phyloP scores from a whole-genome alignment of 2,797 vertebrate genomes.

The Staurois parvus region DNA sequence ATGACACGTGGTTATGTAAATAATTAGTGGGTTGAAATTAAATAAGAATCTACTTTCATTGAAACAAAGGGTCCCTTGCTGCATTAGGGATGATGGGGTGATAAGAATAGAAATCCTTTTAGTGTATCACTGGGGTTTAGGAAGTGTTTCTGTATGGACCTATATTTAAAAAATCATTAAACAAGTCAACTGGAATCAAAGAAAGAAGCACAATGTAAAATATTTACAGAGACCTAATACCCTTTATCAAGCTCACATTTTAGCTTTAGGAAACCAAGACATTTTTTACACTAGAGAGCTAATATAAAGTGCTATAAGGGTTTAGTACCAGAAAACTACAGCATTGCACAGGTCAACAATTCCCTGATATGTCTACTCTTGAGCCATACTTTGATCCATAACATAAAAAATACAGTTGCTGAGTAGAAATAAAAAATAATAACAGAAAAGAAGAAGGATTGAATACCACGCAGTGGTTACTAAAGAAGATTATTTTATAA shows the following conservation, averaged over 20 bases:
- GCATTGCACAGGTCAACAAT: constrained; percentile 51
- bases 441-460: background rate
- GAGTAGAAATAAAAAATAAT: background rate
- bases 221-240: constrained; percentile 74
- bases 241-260: constrained; percentile 72
- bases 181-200: constrained; percentile 70
- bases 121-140: constrained; percentile 31
- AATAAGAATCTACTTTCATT: constrained; percentile 29
- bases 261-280: constrained; percentile 67
- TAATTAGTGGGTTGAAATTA: constrained; percentile 49
- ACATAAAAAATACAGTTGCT: constrained; percentile 24
- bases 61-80: constrained; percentile 39
- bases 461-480: background rate
- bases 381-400: constrained; percentile 18
- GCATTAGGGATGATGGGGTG: constrained; percentile 49
- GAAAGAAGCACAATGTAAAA: constrained; percentile 74
- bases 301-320: constrained; percentile 43
- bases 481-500: background rate
- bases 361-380: constrained; percentile 35
- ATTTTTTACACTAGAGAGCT: constrained; percentile 54
- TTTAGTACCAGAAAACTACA: constrained; percentile 49
- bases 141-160: constrained; percentile 63
- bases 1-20: constrained; percentile 46
- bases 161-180: constrained; percentile 67
- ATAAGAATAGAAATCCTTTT: constrained; percentile 58